These are phyloP conservation scores for Odontothrips loti DNA, from an alignment of 2,888 invertebrate genomes.

Conservation along the genomic window DNA sequence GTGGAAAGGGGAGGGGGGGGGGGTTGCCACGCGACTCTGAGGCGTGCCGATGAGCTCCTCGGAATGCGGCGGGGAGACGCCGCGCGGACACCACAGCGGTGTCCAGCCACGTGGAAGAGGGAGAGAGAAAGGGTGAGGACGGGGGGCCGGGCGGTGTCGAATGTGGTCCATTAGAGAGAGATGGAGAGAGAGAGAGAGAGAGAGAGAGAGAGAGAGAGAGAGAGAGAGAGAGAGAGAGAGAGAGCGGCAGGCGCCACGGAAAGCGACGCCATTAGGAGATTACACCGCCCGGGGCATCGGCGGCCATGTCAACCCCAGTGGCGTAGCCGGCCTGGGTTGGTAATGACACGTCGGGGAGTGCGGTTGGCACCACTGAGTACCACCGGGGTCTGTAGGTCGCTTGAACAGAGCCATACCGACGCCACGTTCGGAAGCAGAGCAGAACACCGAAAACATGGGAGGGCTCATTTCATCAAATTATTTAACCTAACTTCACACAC, in stretches of 20 bases:
- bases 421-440: too few species aligned
- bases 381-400: not conserved
- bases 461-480: too few species aligned
- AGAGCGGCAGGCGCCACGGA: not conserved
- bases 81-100: not conserved
- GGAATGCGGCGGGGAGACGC: not conserved
- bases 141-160: not conserved
- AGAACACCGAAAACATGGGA: too few species aligned
- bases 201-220: not conserved
- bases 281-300: too few species aligned
- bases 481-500: too few species aligned
- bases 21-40: not conserved
- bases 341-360: not conserved
- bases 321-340: not conserved
- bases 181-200: not conserved
- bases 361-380: too few species aligned
- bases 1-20: too few species aligned
- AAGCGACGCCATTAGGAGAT: too few species aligned
- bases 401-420: not conserved
- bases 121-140: too few species aligned
- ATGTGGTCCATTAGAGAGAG: not conserved
- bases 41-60: not conserved
- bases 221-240: not conserved
- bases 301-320: not conserved
- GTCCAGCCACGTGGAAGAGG: conserved; percentile 2